Base-by-base conservation (phyloP, 2,113 vertebrate species). In the Oncorhynchus clarkii region DNA sequence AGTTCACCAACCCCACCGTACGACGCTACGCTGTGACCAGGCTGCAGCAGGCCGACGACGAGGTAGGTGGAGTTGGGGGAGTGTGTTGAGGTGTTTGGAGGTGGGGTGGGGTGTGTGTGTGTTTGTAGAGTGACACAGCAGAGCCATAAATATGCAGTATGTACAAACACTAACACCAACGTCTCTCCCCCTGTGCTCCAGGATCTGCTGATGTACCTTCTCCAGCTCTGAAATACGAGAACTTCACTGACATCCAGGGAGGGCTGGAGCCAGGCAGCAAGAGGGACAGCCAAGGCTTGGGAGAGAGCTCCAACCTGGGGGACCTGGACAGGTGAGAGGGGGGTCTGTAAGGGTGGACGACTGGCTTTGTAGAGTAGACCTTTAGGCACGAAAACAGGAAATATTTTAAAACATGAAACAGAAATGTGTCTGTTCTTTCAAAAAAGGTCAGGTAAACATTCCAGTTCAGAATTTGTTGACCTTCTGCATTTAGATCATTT, bases 131-230 rank as follows among this genome's bases (percentile, higher is more conserved):
- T 31, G 31, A 31, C 31, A 31, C 31, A 31, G 31, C 31, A 31
- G 31, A 5, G 31, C 31, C 31, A 31, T 31, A 31, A 5, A 5
- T 31, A 31, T 31, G 5, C 31, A 31, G 31, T 31, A 31, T 31
- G 31, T 26, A 66, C 31, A 54, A 13, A 16, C 49, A 11, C 49
- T 54, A 13, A 45, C 29, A 31, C 31, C 3, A 16, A 72, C 3
- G 31, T 34, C 67, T 18, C 39, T 7, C 20, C 70, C 18, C 77
- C n/a, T 31, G 31, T 60, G 31, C 9, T 80, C 13, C 5, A 99
- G 98, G 98, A 99, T 90, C 92, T 99, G 75, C 89, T 99, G 81
- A 99, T 99, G 98, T 99, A 99, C 86, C 91, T 99, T 14, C 92
- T 99, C 8, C 98, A 99, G 82, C 97, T 13, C 75, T 99, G 78